phyloP scores from a whole-genome alignment of 2,113 vertebrate genomes.

The Monarcha castaneiventris region DNA sequence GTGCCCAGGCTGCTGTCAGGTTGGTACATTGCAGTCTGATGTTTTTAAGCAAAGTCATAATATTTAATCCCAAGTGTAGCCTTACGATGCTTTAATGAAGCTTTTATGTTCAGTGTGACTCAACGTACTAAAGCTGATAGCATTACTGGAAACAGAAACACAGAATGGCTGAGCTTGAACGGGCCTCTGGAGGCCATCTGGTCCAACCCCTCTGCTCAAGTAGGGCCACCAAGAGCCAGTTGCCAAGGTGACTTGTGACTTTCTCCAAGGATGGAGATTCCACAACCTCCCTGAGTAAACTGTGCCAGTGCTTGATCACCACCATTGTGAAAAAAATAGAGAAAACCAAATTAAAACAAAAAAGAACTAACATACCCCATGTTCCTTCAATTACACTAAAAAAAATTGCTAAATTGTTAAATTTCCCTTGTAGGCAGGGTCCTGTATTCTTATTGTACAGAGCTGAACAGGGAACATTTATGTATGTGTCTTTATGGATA shows the following conservation, averaged over 20 bases:
- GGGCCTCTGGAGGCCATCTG: too few species aligned
- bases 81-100: neutral
- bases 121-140: neutral
- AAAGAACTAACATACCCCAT: neutral
- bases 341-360: neutral
- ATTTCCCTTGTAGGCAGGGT: neutral
- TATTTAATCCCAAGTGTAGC: neutral
- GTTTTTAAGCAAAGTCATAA: neutral
- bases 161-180: neutral
- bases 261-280: neutral
- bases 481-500: neutral
- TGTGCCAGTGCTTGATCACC: neutral
- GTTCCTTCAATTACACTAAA: fast-evolving
- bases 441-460: neutral
- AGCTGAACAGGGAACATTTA: neutral
- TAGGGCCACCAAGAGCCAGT: neutral
- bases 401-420: neutral
- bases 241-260: neutral
- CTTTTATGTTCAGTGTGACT: neutral
- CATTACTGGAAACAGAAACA: neutral
- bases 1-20: neutral
- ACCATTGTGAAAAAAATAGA: neutral
- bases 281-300: neutral
- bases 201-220: neutral
- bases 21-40: too few species aligned